Evolutionary conservation across 2,888 invertebrate genomes (phyloP).

Genomic region (Plemyria rubiginata): DNA sequence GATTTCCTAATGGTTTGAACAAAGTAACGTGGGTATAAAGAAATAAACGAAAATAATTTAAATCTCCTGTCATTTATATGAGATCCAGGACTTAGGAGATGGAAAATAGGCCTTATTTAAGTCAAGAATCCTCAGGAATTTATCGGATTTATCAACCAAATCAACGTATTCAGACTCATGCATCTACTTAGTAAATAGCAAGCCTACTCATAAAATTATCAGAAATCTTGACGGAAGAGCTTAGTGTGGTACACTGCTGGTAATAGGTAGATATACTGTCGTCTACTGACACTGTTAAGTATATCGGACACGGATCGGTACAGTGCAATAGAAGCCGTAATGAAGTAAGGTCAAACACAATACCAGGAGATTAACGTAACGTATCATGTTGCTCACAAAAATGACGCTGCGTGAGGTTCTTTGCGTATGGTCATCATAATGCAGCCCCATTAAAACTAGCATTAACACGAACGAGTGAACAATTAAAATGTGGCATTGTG

Average conservation of each 20-base stretch:
- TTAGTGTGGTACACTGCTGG: not conserved
- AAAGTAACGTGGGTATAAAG: not conserved
- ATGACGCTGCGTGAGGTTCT: conserved; percentile 42
- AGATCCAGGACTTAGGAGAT: not conserved
- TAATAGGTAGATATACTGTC: not conserved
- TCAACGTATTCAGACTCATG: conserved; percentile 11
- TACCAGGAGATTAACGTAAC: conserved; percentile 59
- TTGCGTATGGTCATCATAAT: conserved; percentile 56
- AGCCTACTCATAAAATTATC: not conserved
- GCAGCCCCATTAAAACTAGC: conserved; percentile 49
- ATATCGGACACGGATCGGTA: conserved; percentile 25
- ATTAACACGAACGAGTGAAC: conserved; percentile 36
- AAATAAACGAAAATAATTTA: not conserved
- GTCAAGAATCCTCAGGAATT: conserved; percentile 3
- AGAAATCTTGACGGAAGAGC: conserved; percentile 9
- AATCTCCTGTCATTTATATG: not conserved
- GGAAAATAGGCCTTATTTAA: not conserved
- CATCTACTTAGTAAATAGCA: conserved; percentile 11
- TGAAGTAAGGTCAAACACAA: conserved; percentile 67
- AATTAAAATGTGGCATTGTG: conserved; percentile 60
- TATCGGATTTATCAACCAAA: conserved; percentile 15
- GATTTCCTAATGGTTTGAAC: conserved; percentile 9
- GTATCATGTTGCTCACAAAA: conserved; percentile 45
- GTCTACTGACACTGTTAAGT: conserved; percentile 2
- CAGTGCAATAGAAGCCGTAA: conserved; percentile 63